These are phyloP conservation scores for Celastrina argiolus DNA, from an alignment of 2,888 invertebrate genomes.

Conservation along the genomic window DNA sequence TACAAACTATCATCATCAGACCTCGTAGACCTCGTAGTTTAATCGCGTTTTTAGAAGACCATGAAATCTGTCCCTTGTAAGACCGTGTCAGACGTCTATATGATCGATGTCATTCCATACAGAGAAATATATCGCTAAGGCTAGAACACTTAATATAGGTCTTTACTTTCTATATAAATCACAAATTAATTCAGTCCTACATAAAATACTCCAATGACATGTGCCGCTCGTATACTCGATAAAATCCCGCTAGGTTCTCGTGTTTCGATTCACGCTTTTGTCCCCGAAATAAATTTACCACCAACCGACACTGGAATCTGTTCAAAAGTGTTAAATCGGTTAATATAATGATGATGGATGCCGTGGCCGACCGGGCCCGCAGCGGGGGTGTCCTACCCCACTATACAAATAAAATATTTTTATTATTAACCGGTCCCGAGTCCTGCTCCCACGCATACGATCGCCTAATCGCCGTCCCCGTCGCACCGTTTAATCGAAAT, in stretches of 20 bases:
- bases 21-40: background rate
- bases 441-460: conserved; percentile 55
- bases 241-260: conserved; percentile 18
- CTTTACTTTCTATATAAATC: conserved; percentile 2
- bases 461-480: conserved; percentile 49
- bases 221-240: background rate
- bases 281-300: conserved; percentile 47
- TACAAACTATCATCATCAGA: background rate
- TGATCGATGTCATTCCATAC: conserved; percentile 11
- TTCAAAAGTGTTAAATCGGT: conserved; percentile 78
- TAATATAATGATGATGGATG: conserved; percentile 78
- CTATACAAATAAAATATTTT: conserved; percentile 77
- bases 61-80: background rate
- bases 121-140: conserved; percentile 20
- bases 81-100: background rate
- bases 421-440: conserved; percentile 69
- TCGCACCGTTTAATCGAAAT: conserved; percentile 74
- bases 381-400: conserved; percentile 77
- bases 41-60: background rate
- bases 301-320: conserved; percentile 67
- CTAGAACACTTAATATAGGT: background rate
- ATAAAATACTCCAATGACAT: conserved; percentile 17
- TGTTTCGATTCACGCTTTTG: conserved; percentile 43
- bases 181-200: conserved; percentile 18
- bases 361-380: conserved; percentile 71